A percentile compares a stretch with the other conserved stretches of the same genome.
Evolutionary conservation across 2,888 invertebrate species (phyloP).

Genomic region (Drosophila testacea): DNA sequence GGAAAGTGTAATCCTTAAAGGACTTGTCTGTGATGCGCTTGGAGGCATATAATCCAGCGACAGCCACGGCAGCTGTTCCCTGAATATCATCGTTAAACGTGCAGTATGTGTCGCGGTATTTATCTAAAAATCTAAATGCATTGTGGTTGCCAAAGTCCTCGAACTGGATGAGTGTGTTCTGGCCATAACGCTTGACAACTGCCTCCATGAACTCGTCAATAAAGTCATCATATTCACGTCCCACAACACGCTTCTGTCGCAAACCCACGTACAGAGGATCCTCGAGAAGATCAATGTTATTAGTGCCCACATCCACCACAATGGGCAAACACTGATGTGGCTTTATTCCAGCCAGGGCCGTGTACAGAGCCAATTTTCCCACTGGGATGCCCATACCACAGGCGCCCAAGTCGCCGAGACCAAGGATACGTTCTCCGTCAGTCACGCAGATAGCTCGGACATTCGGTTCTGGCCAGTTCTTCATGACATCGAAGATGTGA

Average conservation of each 20-base stretch:
- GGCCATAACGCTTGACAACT: conserved; percentile 93
- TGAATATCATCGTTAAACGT: conserved; percentile 99
- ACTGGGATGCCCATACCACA: conserved; percentile 99
- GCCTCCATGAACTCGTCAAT: conserved; percentile 99
- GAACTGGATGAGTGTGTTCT: conserved; percentile 94
- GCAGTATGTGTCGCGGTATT: conserved; percentile 96
- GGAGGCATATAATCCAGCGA: conserved; percentile 91
- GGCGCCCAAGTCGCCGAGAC: conserved; percentile 97
- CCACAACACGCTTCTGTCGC: conserved; percentile 93
- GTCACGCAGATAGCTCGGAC: conserved; percentile 96
- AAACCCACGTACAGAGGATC: conserved; percentile 98
- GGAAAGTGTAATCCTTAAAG: conserved; percentile 93
- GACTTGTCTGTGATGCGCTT: conserved; percentile 87
- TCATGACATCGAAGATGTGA: conserved; percentile 93
- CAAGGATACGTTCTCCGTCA: conserved; percentile 98
- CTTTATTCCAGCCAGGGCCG: conserved; percentile 98
- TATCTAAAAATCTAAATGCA: conserved; percentile 97
- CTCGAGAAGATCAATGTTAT: conserved; percentile 94
- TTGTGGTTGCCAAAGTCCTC: conserved; percentile 99
- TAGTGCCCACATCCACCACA: conserved; percentile 97
- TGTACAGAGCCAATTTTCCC: conserved; percentile 97
- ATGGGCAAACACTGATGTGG: conserved; percentile 98
- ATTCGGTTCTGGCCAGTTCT: conserved; percentile 90
- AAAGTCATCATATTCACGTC: conserved; percentile 95
- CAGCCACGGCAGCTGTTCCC: conserved; percentile 97